Evolutionary conservation across 2,888 invertebrate genomes (phyloP).

Genomic region (Himalopsyche tibetana): DNA sequence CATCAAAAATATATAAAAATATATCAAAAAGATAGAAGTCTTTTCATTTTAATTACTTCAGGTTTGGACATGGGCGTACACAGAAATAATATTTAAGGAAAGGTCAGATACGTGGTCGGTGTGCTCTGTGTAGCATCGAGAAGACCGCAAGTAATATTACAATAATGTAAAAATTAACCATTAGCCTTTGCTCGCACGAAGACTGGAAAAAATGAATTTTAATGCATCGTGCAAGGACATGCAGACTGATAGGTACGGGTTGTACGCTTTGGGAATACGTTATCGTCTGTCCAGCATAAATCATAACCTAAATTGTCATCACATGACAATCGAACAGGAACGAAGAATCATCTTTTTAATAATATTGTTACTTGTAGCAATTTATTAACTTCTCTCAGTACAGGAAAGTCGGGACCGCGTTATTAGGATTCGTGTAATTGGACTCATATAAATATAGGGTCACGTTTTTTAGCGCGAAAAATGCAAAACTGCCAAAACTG

Average conservation of each 20-base stretch:
- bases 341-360: no score
- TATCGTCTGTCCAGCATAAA: no score
- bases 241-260: conserved; percentile 7
- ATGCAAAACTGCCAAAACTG: no score
- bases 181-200: neutral
- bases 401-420: no score
- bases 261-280: neutral
- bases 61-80: neutral
- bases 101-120: conserved; percentile 17
- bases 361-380: no score
- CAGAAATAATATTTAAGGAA: neutral
- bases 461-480: no score
- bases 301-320: no score
- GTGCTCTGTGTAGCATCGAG: neutral
- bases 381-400: no score
- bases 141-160: neutral
- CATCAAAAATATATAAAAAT: no score
- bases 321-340: no score
- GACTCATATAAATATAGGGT: no score
- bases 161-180: neutral
- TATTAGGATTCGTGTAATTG: no score
- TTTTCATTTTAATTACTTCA: neutral
- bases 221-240: conserved; percentile 38
- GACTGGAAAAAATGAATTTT: neutral
- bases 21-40: neutral